Evolutionary conservation across 1,140 invertebrate species (phyloP), one percentile per base, ranked within the genome.

Genomic region (Drosophila kepulauana): DNA sequence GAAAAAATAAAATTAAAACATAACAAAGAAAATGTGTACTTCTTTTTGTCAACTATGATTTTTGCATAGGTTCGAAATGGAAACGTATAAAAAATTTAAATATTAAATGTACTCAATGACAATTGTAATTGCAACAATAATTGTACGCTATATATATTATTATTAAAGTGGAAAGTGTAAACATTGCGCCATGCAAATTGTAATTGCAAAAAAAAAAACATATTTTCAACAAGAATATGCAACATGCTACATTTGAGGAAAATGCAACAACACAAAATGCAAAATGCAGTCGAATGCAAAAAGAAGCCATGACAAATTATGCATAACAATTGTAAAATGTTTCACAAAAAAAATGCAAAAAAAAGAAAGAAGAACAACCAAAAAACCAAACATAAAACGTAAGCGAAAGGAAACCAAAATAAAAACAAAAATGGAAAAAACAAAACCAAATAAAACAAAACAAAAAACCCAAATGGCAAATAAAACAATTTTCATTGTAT

Each of bases 41-140:
- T 91, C 69, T 87, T 87, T 84, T 90, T 91, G 80, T 67, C 56
- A 88, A 84, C 78, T 88, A 89, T 89, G 79, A 90, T 90, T 90
- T 88, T 74, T 86, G 71, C 75, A 81, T 87, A 85, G 57, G 71
- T 66, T 76, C 46, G 64, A 67, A 81, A 82, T 71, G 67, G 74
- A 78, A 72, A 66, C 52, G 66, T 63, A 75, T 77, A 78, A 82
- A 78, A 82, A 82, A 91, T 87, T 81, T 91, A 91, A 91, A 91
- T 91, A 82, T 91, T 89, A 85, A 86, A 91, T 91, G 91, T 91
- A 91, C 91, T 91, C 91, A 88, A 91, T 25, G 90, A 91, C 86
- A 91, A 91, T 91, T 91, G 91, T 91, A 91, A 91, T 91, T 91
- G 90, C 90, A 91, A 91, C 91, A 91, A 91, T 91, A 91, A 91